These are phyloP conservation scores for Lasaia peninsularis DNA, from an alignment of 1,140 invertebrate species.

Conservation along the genomic window DNA sequence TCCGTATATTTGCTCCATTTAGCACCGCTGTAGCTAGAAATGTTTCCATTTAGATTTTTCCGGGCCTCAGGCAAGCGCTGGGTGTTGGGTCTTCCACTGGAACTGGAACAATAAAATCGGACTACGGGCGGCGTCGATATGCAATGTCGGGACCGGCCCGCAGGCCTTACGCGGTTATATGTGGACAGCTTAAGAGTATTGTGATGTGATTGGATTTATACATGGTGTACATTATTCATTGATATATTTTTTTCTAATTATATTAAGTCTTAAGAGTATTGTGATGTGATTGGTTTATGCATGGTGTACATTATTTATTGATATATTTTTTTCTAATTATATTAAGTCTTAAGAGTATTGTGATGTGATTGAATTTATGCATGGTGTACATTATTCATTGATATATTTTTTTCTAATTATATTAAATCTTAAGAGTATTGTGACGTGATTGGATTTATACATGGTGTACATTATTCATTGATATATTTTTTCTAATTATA, in stretches of 20 bases:
- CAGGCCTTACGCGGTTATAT: slow-evolving; percentile 29
- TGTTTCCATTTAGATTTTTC: slow-evolving; percentile 43
- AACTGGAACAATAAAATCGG: slow-evolving; percentile 55
- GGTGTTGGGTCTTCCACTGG: slow-evolving; percentile 32
- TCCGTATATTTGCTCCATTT: slow-evolving; percentile 13
- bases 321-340: too few relatives aligned
- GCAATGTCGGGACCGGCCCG: slow-evolving; percentile 42
- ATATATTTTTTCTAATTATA: too few relatives aligned
- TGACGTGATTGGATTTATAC: too few relatives aligned
- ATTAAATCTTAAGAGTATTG: too few relatives aligned
- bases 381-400: too few relatives aligned
- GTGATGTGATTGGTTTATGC: too few relatives aligned
- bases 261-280: too few relatives aligned
- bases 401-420: too few relatives aligned
- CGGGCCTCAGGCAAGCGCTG: slow-evolving; percentile 23
- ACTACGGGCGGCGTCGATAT: slow-evolving; percentile 53
- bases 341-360: too few relatives aligned
- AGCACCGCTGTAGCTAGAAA: slow-evolving; percentile 23
- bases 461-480: too few relatives aligned
- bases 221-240: background rate
- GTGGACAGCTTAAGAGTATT: slow-evolving; percentile 21
- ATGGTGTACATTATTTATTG: too few relatives aligned
- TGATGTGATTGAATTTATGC: too few relatives aligned
- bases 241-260: background rate
- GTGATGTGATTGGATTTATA: slow-evolving; percentile 2